Conservation (phyloP, 2,113 vertebrate species). For the Chaetops frenatus region DNA sequence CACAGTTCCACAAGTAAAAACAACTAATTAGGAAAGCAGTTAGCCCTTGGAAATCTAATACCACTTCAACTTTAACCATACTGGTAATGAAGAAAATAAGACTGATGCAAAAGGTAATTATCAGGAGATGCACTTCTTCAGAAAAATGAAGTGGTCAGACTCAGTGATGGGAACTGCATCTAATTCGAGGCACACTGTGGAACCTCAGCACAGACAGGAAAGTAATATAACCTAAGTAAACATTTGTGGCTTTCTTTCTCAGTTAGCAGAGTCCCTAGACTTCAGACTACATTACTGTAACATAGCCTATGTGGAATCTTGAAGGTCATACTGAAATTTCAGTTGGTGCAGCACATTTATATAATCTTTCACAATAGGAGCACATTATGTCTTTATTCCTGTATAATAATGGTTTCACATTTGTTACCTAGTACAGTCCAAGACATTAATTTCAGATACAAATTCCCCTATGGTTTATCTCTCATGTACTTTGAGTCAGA, state of each 20-base stretch:
- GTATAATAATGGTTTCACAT: not conserved
- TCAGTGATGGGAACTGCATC: not conserved
- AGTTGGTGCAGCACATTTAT: not conserved
- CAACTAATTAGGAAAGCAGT: not conserved
- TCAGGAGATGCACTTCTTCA: not conserved
- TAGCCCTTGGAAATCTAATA: not conserved
- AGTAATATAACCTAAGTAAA: not conserved
- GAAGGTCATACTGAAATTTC: slow-evolving; percentile 2
- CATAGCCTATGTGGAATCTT: not conserved
- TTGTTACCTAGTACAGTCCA: not conserved
- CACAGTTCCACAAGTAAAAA: not conserved
- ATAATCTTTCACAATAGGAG: not conserved
- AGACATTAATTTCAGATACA: not conserved
- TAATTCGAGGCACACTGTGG: not conserved
- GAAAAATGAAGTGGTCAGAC: not conserved
- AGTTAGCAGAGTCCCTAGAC: not conserved
- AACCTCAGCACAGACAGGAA: not conserved
- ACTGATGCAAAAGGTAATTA: not conserved
- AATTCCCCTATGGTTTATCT: not conserved
- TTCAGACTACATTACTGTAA: not conserved
- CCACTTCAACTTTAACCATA: not conserved
- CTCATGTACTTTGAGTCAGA: not conserved
- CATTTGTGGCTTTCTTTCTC: not conserved
- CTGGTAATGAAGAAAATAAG: not conserved
- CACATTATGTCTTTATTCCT: not conserved